Evolutionary conservation across 2,888 invertebrate genomes (phyloP), one percentile per base, ranked within the genome.

Genomic region (Aspidapion aeneum): DNA sequence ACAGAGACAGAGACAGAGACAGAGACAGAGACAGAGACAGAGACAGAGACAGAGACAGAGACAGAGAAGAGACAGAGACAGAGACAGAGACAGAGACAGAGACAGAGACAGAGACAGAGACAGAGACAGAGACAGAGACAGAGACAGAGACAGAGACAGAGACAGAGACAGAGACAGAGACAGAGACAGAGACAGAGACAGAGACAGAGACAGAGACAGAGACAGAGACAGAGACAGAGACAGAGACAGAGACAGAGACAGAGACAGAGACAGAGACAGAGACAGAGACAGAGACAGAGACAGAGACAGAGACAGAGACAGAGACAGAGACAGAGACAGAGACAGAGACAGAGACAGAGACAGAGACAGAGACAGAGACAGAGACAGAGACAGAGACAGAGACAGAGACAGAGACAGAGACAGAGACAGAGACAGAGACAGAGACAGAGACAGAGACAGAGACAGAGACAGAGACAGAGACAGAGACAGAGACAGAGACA

Each of bases 151-250:
- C 18, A 5, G 58, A 51, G 58, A 58, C 18, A 5, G 58, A 51
- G 58, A 58, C 18, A 5, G 58, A 51, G 58, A 58, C 18, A 5
- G 58, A 51, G 58, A 58, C 18, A 5, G 58, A 51, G 58, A 58
- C 18, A 5, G 58, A 51, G 58, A 58, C 18, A 5, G 58, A 51
- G 58, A 58, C 18, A 5, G 58, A 12, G 58, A 58, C 18, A 5
- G 58, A 51, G 58, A 58, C 18, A 5, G 58, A 51, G 58, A 58
- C 18, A 5, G 58, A 51, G 58, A 58, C 18, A 5, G 58, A 51
- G 58, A 58, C 18, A 5, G 58, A 51, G 58, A 58, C 18, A 5
- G 58, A 51, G 58, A 58, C 18, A 5, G 58, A 51, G 58, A 58
- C 18, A 5, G 58, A 51, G 58, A 58, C 18, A 5, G 58, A 51